These are phyloP conservation scores for Butorides virescens DNA, from an alignment of 2,113 vertebrate genomes.

Conservation along the genomic window DNA sequence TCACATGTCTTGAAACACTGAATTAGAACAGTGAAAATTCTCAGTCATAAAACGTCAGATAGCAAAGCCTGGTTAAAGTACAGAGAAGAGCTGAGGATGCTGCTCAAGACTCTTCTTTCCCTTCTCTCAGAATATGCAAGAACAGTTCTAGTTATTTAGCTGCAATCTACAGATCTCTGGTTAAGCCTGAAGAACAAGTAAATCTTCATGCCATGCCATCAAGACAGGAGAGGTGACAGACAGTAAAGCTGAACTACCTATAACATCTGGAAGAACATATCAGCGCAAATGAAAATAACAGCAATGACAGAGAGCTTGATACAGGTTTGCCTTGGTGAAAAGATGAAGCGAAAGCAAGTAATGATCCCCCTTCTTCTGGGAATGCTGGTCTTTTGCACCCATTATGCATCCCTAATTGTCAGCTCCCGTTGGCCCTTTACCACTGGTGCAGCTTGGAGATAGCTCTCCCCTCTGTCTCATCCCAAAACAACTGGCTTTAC, in stretches of 20 bases:
- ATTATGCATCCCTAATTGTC: background rate
- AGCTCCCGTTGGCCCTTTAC: background rate
- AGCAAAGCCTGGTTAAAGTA: background rate
- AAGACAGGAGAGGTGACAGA: background rate
- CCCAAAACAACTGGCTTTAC: background rate
- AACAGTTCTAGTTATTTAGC: background rate
- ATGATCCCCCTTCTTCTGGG: background rate
- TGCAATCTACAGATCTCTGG: background rate
- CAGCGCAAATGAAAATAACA: background rate
- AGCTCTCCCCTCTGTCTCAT: background rate
- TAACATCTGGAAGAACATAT: background rate
- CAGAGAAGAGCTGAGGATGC: background rate
- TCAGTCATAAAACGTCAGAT: background rate
- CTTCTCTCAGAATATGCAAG: background rate
- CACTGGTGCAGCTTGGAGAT: background rate
- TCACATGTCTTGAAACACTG: background rate
- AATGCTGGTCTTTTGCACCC: background rate
- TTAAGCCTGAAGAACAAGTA: background rate
- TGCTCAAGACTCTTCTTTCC: background rate
- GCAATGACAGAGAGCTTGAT: background rate
- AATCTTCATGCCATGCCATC: background rate
- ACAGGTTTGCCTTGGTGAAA: background rate
- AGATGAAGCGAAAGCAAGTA: background rate
- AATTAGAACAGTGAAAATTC: background rate
- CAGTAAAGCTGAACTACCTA: background rate